phyloP scores from a whole-genome alignment of 2,888 invertebrate species.

The Dryomyza anilis region DNA sequence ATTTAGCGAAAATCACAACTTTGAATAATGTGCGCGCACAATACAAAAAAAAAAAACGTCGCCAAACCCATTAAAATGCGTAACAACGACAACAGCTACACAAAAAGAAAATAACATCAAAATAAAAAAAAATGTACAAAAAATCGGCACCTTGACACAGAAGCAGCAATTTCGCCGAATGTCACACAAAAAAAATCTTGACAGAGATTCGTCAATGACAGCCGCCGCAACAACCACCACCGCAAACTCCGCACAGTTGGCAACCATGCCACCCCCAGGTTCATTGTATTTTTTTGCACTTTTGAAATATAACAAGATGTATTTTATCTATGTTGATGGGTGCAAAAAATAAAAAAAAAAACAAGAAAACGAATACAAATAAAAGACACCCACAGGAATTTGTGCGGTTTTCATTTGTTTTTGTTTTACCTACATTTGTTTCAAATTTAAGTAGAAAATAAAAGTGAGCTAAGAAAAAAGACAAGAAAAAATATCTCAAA shows the following conservation, averaged over 20 bases:
- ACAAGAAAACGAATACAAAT: no score
- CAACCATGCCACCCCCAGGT: not conserved
- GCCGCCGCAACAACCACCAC: no score
- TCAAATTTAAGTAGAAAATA: not conserved
- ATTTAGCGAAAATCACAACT: no score
- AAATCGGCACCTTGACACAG: no score
- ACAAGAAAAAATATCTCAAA: slow-evolving; percentile 24
- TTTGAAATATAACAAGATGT: not conserved
- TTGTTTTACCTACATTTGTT: not conserved
- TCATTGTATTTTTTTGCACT: no score
- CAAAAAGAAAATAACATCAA: not conserved
- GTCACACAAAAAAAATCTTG: no score
- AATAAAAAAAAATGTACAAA: not conserved
- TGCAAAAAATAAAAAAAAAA: not conserved
- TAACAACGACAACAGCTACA: not conserved
- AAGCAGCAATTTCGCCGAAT: not conserved
- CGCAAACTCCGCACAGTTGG: not conserved
- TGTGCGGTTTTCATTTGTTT: not conserved
- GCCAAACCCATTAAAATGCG: not conserved
- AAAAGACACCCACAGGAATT: slow-evolving; percentile 10
- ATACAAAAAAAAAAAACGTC: not conserved
- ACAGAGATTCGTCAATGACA: no score
- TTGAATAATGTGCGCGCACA: no score
- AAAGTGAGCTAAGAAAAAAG: not conserved
- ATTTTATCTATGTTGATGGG: not conserved